Evolutionary conservation across 1,140 invertebrate genomes (phyloP).

Genomic region (Tyrophagus putrescentiae): DNA sequence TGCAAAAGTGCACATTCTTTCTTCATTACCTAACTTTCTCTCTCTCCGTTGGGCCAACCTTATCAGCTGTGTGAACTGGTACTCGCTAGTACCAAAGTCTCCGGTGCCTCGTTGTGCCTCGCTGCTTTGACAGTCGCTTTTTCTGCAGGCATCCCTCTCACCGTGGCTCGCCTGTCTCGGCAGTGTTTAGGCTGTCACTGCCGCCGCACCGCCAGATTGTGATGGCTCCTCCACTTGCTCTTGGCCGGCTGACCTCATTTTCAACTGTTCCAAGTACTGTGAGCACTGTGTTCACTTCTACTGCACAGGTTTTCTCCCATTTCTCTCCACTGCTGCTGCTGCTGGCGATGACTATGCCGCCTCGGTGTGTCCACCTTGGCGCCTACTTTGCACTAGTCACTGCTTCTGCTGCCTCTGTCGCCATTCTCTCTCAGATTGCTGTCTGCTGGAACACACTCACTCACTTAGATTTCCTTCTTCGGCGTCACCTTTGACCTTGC

Average conservation of each 20-base stretch:
- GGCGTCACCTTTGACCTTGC: constrained; percentile 10
- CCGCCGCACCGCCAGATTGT: background rate
- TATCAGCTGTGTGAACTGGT: too few relatives aligned
- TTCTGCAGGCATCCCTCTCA: background rate
- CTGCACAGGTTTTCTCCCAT: background rate
- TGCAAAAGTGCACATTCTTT: too few relatives aligned
- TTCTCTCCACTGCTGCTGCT: background rate
- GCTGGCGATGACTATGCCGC: background rate
- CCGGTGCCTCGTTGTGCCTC: background rate
- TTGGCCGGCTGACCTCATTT: constrained; percentile 19
- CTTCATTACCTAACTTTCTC: background rate
- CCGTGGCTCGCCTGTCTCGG: background rate
- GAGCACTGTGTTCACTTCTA: too few relatives aligned
- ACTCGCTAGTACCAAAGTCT: too few relatives aligned
- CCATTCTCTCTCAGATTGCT: background rate
- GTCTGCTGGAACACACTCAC: background rate
- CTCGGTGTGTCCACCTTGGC: background rate
- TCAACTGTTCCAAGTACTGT: too few relatives aligned
- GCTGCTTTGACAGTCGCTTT: background rate
- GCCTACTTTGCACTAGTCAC: background rate
- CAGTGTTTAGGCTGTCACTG: background rate
- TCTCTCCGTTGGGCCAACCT: background rate
- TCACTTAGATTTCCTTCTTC: background rate
- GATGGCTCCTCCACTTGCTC: background rate
- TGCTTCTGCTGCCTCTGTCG: background rate